Base-by-base conservation (phyloP, 2,888 invertebrate genomes). In the Drosophila longiperda region DNA sequence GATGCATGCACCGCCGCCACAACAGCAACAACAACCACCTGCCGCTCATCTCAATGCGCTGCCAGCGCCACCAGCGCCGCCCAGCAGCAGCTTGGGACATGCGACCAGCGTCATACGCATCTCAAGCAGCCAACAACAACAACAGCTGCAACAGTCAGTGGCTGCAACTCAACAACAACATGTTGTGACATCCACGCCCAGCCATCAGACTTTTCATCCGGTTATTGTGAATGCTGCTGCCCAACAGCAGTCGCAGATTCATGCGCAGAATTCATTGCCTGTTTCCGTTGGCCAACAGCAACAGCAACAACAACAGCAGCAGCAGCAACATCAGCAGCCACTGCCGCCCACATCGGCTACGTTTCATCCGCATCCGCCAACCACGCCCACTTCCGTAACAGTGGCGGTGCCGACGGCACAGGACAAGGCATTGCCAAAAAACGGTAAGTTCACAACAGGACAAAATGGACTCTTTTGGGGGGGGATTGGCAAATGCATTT, bases 161-260 rank as follows among this genome's bases (percentile, higher is more conserved):
- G 17, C 73, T 50, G 40, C 73, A 63, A 45, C 23, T 23, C 68
- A 76, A 1, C 72, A 73, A n/a, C 80, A 70, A 11, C 86, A 86
- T 65, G 79, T 78, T 55, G 87, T 83, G 20, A 71, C 78, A 38
- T 70, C 89, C 33, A 67, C 80, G 8, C 49, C 74, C 15, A 62
- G 65, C 45, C 83, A 82, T 60, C 92, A 93, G 71, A 91, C 93
- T 57, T 93, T 93, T 92, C 93, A 94, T 91, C 97, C 96, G 66
- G 97, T 97, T 65, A 97, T 97, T 91, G 97, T 97, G 59, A 96
- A 96, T 87, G 96, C 97, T 36, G 96, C 96, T 75, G 97, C 97
- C 91, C 93, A 97, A 88, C 97, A 97, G 91, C 93, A 97, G 89
- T 94, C 97, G 81, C 97, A 78, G 57, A 49, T 78, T 26, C 78